Evolutionary conservation across 92 coral and sea anemone species (phyloP).

Genomic region (Montipora capitata): DNA sequence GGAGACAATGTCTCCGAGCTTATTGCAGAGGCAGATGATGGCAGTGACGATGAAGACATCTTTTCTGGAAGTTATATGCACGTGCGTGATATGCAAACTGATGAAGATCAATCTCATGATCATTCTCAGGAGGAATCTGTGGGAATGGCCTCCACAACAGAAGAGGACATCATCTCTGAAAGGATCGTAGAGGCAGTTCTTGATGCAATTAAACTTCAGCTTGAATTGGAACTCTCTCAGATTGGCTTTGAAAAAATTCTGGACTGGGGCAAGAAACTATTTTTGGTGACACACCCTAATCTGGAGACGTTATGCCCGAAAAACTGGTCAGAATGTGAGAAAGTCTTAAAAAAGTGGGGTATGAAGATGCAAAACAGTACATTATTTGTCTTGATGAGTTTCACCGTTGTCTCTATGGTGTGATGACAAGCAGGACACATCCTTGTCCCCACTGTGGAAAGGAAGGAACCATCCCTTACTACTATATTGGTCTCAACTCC

Average conservation of each 20-base stretch:
- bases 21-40: no score
- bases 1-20: no score
- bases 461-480: neutral
- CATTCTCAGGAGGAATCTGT: no score
- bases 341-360: constrained; percentile 1
- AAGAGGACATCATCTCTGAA: neutral
- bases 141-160: no score
- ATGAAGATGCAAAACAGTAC: constrained; percentile 17
- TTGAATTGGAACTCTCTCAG: constrained; percentile 41
- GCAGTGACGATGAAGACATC: no score
- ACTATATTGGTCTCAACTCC: neutral
- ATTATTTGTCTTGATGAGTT: neutral
- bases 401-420: neutral
- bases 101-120: no score
- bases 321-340: constrained; percentile 9
- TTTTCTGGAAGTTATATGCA: no score
- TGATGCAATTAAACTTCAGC: constrained; percentile 48
- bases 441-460: neutral
- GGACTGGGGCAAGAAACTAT: constrained; percentile 20
- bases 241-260: constrained; percentile 27
- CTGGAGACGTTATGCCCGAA: neutral
- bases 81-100: no score
- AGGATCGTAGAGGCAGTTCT: constrained; percentile 30
- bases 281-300: neutral
- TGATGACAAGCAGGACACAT: neutral